Evolutionary conservation across 2,797 vertebrate species (phyloP), one percentile per base, ranked within the genome.

Genomic region (Sternotherus odoratus): DNA sequence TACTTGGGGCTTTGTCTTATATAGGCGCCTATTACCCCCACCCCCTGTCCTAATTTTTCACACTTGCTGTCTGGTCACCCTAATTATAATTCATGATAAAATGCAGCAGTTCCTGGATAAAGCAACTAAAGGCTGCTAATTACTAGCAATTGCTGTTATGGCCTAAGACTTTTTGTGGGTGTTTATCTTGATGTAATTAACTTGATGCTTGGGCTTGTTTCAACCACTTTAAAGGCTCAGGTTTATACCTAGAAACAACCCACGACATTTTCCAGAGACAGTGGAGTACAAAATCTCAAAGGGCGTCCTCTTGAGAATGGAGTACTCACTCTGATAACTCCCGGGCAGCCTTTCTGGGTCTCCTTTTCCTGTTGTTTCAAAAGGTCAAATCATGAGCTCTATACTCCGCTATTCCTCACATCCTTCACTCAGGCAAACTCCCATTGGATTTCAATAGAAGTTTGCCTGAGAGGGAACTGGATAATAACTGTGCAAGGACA

Each of bases 71-170:
- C 43, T 43, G 43, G 43, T 43, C 43, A 43, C 8, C 43, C 43
- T 43, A 43, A 43, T 43, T 43, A 93, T 87, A 94, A 91, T 63
- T 28, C 77, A 79, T 5, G 21, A 92, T 91, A 72, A 95, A 96
- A 81, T 56, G 74, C 84, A 74, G 54, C 54, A 74, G 87, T 87
- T 96, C 79, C 89, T 92, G 88, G 94, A 96, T 83, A 83, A 84
- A 95, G 81, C 79, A 91, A 75, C 83, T 90, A 74, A 54, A 74
- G 43, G 8, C 81, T 79, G 92, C 94, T 85, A 85, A 94, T 93
- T 91, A 87, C 86, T 51, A 86, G 72, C 84, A 79, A 53, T 39
- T 87, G 79, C 89, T 88, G 72, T 63, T 77, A 85, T 1, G 88
- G 57, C 50, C 81, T 89, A 24, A 91, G 83, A 94, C 11, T 81